Conservation (phyloP, 2,888 invertebrate genomes). For the Heteromyza rotundicornis region DNA sequence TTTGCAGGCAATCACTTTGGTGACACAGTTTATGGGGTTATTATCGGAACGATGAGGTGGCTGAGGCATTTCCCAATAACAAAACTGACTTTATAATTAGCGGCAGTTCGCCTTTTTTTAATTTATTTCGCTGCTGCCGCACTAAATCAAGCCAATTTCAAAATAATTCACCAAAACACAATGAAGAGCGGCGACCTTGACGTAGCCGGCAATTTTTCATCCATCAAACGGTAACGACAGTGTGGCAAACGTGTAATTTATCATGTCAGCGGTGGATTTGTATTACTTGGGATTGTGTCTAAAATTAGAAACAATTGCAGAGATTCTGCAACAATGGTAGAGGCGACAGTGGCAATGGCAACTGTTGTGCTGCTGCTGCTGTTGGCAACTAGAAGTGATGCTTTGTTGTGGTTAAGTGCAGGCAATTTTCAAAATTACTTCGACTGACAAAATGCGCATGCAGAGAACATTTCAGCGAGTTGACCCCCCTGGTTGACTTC, state of each 20-base stretch:
- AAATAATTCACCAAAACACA: no score
- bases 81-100: not conserved
- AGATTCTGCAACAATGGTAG: not conserved
- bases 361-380: not conserved
- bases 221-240: not conserved
- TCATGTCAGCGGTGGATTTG: not conserved
- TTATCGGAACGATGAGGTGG: not conserved
- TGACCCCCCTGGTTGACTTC: no score
- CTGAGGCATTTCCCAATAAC: not conserved
- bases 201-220: not conserved
- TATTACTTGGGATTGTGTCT: not conserved
- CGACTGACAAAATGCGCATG: no score
- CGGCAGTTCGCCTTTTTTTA: not conserved
- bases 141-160: constrained; percentile 43
- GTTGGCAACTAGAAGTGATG: not conserved
- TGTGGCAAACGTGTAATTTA: not conserved
- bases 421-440: no score
- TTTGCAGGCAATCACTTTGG: not conserved
- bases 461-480: no score
- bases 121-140: constrained; percentile 35
- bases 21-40: not conserved
- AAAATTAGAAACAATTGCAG: not conserved
- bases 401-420: not conserved
- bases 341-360: constrained; percentile 1
- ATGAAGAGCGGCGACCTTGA: not conserved